These are phyloP conservation scores for Sialia sialis DNA, from an alignment of 2,113 vertebrate species.

Conservation along the genomic window DNA sequence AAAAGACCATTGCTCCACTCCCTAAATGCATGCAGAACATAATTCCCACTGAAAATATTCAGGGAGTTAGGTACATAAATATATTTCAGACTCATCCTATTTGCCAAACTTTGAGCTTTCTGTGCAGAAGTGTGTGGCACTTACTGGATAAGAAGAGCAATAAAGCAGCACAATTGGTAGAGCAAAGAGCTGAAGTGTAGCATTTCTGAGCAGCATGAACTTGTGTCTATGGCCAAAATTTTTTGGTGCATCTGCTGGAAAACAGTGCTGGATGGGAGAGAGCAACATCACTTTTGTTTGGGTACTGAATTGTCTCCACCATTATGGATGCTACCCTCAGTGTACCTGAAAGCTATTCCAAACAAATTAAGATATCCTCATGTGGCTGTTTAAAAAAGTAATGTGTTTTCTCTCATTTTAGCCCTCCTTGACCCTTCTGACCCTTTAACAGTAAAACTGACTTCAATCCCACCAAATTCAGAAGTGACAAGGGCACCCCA, in stretches of 20 bases:
- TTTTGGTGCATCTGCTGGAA: not conserved
- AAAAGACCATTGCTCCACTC: not conserved
- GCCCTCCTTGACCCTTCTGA: not conserved
- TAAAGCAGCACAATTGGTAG: not conserved
- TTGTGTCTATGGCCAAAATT: not conserved
- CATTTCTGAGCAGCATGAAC: not conserved
- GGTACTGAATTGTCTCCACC: not conserved
- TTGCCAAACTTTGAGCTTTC: not conserved
- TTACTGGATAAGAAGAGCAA: not conserved
- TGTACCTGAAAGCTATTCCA: not conserved
- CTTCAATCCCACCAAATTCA: not conserved
- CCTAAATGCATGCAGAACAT: not conserved
- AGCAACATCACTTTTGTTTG: not conserved
- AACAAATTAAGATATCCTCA: not conserved
- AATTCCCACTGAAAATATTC: not conserved
- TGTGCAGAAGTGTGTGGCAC: not conserved
- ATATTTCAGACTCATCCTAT: not conserved
- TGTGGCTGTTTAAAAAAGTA: not conserved
- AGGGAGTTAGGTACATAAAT: not conserved
- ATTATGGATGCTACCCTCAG: accelerated
- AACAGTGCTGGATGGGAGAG: not conserved
- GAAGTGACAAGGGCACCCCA: not conserved
- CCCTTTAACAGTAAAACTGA: not conserved
- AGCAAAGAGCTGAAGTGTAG: not conserved
- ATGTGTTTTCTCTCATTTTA: not conserved